phyloP scores from a whole-genome alignment of 1,140 invertebrate species.

The Apis mellifera region DNA sequence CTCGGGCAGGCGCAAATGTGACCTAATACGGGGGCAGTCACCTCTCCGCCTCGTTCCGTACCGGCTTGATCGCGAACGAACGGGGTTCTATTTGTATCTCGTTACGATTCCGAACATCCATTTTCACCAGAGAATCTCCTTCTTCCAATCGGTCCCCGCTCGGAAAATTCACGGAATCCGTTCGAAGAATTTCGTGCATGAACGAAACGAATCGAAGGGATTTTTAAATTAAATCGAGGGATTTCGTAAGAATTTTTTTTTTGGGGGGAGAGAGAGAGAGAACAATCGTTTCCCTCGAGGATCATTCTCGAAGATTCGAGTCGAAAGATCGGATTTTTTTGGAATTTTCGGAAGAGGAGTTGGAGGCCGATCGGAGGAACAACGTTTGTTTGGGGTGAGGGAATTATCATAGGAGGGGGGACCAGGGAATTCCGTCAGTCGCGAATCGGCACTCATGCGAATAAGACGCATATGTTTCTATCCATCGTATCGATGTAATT shows the following conservation, averaged over 20 bases:
- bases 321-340: too few relatives aligned
- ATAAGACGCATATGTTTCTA: background rate
- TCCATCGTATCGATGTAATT: background rate
- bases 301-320: too few relatives aligned
- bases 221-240: too few relatives aligned
- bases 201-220: too few relatives aligned
- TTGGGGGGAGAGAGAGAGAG: too few relatives aligned
- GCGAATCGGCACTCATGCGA: slow-evolving; percentile 7
- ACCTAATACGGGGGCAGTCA: slow-evolving; percentile 73
- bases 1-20: slow-evolving; percentile 64
- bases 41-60: slow-evolving; percentile 57
- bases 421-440: background rate
- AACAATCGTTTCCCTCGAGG: too few relatives aligned
- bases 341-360: too few relatives aligned
- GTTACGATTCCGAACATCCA: slow-evolving; percentile 69
- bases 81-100: slow-evolving; percentile 75
- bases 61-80: slow-evolving; percentile 67
- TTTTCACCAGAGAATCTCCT: slow-evolving; percentile 19
- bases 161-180: too few relatives aligned
- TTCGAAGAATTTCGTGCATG: background rate
- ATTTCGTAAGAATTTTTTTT: too few relatives aligned
- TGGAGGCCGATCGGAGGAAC: too few relatives aligned
- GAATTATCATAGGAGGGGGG: background rate
- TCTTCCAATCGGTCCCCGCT: too few relatives aligned
- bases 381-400: background rate